Evolutionary conservation across 64 coral and sea anemone species (phyloP).

Genomic region (Dendronephthya gigantea): DNA sequence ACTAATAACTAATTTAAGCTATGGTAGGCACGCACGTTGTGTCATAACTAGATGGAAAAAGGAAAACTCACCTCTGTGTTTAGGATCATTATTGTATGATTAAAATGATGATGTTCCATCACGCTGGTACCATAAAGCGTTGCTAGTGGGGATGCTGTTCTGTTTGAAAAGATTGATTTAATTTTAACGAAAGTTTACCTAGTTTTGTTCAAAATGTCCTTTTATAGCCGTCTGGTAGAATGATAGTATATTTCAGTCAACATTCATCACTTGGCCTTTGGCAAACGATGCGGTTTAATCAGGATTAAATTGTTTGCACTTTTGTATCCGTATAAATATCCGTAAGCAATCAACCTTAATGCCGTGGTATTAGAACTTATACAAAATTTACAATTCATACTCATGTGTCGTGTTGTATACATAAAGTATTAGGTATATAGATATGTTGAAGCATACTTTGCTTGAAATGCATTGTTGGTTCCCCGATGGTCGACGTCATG

Average conservation of each 20-base stretch:
- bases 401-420: neutral
- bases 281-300: too few species aligned
- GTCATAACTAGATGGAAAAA: neutral
- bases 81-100: conserved; percentile 95
- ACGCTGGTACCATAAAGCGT: conserved; percentile 89
- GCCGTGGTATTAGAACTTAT: too few species aligned
- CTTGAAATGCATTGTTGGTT: conserved; percentile 99
- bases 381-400: neutral
- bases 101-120: conserved; percentile 96
- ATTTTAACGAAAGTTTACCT: too few species aligned
- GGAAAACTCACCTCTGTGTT: conserved; percentile 71
- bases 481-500: conserved; percentile 96
- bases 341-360: too few species aligned
- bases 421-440: neutral
- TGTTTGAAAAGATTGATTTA: neutral
- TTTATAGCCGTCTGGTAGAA: too few species aligned
- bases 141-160: conserved; percentile 85
- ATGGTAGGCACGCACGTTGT: neutral
- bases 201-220: too few species aligned
- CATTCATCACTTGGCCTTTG: too few species aligned
- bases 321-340: too few species aligned
- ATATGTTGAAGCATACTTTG: conserved; percentile 63
- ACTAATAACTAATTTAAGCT: too few species aligned
- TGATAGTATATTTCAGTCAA: too few species aligned
- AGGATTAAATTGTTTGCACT: too few species aligned